Evolutionary conservation across 2,113 vertebrate genomes (phyloP), one percentile per base, ranked within the genome.

Genomic region (Phalacrocorax carbo): DNA sequence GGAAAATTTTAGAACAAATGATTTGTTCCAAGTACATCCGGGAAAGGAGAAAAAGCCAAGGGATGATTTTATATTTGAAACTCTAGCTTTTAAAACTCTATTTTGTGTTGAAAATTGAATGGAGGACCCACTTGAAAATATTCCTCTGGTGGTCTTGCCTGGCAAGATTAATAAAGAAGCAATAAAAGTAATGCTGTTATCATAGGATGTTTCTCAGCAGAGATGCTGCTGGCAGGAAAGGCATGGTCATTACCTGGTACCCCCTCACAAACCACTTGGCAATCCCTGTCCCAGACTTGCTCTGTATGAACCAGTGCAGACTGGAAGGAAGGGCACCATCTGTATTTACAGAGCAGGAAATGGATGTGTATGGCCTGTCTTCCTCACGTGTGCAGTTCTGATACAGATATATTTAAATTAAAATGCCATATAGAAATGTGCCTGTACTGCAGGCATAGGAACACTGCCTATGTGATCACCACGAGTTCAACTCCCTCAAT

Each of bases 1-100:
- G 97, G 97, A 97, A 96, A 94, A 70, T 85, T 72, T 91, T 86
- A 94, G 76, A 85, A 61, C 82, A 81, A 71, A 54, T 18, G 5
- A 36, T 83, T 91, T 32, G 27, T 83, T 94, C 95, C 93, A 95
- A 95, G 46, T 64, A 38, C 40, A 60, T 51, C 75, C 86, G 82
- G 85, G 92, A 94, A 93, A 95, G 80, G 60, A 90, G 86, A 7
- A 40, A 11, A 77, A 86, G 81, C 68, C 84, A 81, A 91, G 84
- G 84, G 85, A 38, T 30, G 36, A 70, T 36, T 77, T 92, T 69
- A 7, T 22, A 17, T 76, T 84, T 84, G 87, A 70, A 88, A 83
- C 38, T 60, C 34, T 15, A 55, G 36, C 40, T 69, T 42, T 76
- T 79, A 22, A 58, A 93, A 38, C 38, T 78, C 58, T 19, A 1